Conservation (phyloP, 2,888 invertebrate genomes). For the Drosophila kanekoi region DNA sequence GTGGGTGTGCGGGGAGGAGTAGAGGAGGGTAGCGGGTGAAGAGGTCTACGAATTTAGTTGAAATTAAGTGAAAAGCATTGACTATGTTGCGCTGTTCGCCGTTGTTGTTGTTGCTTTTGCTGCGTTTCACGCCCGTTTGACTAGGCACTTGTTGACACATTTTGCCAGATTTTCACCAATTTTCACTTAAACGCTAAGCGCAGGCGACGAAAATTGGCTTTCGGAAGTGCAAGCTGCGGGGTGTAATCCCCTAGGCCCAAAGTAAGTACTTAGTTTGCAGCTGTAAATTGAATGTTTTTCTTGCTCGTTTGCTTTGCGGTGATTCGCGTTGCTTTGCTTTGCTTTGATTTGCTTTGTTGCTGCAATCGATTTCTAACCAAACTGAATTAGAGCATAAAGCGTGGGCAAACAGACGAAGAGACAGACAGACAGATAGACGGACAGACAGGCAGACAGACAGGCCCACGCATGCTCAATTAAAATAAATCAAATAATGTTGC, state of each 20-base stretch:
- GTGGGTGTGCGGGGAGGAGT: slow-evolving; percentile 27
- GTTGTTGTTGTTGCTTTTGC: slow-evolving; percentile 30
- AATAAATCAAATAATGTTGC: slow-evolving; percentile 56
- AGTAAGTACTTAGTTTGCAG: slow-evolving; percentile 48
- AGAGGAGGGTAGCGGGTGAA: slow-evolving; percentile 3
- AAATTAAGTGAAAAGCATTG: slow-evolving; percentile 72
- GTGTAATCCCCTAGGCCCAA: slow-evolving; percentile 9
- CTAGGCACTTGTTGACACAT: slow-evolving; percentile 74
- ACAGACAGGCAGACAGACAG: slow-evolving; percentile 25
- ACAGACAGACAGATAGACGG: slow-evolving; percentile 28
- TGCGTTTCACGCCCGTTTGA: slow-evolving; percentile 47
- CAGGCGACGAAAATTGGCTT: slow-evolving; percentile 50
- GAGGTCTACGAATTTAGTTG: slow-evolving; percentile 55
- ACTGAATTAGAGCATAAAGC: slow-evolving; percentile 79
- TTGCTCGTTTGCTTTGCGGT: slow-evolving; percentile 47
- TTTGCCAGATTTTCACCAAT: slow-evolving; percentile 77
- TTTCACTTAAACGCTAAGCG: slow-evolving; percentile 69
- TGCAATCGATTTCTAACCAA: slow-evolving; percentile 77
- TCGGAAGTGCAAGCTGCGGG: slow-evolving; percentile 4
- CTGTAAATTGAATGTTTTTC: slow-evolving; percentile 60
- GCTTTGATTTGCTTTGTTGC: slow-evolving; percentile 49
- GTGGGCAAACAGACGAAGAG: slow-evolving; percentile 62
- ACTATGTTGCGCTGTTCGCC: slow-evolving; percentile 28
- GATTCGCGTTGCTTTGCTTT: slow-evolving; percentile 40
- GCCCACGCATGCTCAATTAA: slow-evolving; percentile 74